Evolutionary conservation across 2,888 invertebrate genomes (phyloP).

Genomic region (Tortricodes alternella): DNA sequence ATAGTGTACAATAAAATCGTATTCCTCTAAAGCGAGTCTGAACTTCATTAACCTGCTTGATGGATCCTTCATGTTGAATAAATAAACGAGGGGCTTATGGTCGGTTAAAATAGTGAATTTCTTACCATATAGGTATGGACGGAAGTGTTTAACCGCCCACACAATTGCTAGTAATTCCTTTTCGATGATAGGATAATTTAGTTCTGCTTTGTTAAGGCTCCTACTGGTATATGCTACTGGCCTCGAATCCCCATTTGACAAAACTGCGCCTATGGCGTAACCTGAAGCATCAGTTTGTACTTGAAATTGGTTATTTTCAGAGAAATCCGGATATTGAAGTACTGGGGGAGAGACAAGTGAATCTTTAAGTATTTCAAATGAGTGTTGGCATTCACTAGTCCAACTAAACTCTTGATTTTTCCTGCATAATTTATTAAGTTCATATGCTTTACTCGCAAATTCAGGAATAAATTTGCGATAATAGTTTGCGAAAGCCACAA

Average conservation of each 20-base stretch:
- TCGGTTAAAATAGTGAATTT: slow-evolving; percentile 24
- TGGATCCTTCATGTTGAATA: slow-evolving; percentile 33
- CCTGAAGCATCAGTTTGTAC: neutral
- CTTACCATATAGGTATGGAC: slow-evolving; percentile 29
- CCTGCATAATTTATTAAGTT: neutral
- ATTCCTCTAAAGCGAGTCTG: slow-evolving; percentile 32
- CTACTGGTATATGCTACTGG: neutral
- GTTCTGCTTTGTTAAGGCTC: neutral
- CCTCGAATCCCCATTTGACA: neutral
- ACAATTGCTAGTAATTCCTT: slow-evolving; percentile 2
- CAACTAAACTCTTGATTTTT: neutral
- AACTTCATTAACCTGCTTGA: slow-evolving; percentile 32
- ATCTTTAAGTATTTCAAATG: neutral
- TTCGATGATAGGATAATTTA: neutral
- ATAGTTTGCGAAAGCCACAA: slow-evolving; percentile 1
- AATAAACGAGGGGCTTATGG: slow-evolving; percentile 28
- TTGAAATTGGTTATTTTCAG: neutral
- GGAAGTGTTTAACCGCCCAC: slow-evolving; percentile 4
- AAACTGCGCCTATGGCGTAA: neutral
- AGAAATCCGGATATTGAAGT: slow-evolving; percentile 4
- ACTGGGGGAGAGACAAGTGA: neutral
- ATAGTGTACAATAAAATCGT: slow-evolving; percentile 28
- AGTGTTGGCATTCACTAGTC: neutral
- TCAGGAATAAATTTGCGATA: neutral
- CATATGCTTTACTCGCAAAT: neutral